Evolutionary conservation across 2,888 invertebrate genomes (phyloP).

Genomic region (Philereme vetulata): DNA sequence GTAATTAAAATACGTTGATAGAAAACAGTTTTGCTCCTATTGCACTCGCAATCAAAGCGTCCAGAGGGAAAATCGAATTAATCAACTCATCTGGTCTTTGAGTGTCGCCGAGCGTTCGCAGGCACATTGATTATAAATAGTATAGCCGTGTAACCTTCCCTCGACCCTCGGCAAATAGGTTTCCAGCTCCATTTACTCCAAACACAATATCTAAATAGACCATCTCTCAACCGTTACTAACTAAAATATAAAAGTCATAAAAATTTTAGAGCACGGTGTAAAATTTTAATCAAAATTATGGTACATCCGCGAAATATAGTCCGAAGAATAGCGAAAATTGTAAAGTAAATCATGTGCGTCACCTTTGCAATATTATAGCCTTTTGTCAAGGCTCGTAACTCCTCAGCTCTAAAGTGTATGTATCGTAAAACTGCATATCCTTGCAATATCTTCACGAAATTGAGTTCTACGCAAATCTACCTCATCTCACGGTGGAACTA

Average conservation of each 20-base stretch:
- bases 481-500: conserved; percentile 35
- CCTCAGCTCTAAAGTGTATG: conserved; percentile 59
- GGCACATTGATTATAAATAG: conserved; percentile 59
- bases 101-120: conserved; percentile 60
- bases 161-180: conserved; percentile 24
- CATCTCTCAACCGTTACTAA: conserved; percentile 31
- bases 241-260: conserved; percentile 40
- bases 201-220: conserved; percentile 23
- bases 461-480: conserved; percentile 46
- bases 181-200: conserved; percentile 23
- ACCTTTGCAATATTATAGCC: conserved; percentile 41
- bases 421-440: conserved; percentile 57
- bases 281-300: conserved; percentile 44
- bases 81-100: conserved; percentile 71
- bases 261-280: conserved; percentile 40
- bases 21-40: conserved; percentile 58
- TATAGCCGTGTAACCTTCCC: conserved; percentile 30
- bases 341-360: conserved; percentile 37
- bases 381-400: conserved; percentile 53
- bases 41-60: conserved; percentile 70
- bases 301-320: conserved; percentile 35
- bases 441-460: conserved; percentile 44
- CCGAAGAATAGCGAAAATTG: conserved; percentile 32
- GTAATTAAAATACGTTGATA: conserved; percentile 48
- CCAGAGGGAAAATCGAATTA: conserved; percentile 73